phyloP scores from a whole-genome alignment of 2,797 vertebrate species.

The Falco peregrinus region DNA sequence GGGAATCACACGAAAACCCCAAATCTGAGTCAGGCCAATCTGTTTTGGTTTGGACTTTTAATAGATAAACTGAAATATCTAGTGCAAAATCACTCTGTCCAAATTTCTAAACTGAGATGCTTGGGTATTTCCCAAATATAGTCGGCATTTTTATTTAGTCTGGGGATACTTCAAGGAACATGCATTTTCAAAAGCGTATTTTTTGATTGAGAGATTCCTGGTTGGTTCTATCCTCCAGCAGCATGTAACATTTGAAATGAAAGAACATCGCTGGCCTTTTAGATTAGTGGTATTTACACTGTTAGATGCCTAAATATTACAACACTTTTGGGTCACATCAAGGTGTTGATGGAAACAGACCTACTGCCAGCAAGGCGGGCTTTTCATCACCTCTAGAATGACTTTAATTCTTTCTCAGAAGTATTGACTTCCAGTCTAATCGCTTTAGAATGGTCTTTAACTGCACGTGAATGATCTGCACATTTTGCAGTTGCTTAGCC shows the following conservation, averaged over 20 bases:
- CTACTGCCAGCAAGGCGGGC: neutral
- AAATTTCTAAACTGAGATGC: neutral
- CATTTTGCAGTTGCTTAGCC: neutral
- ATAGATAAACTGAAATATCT: neutral
- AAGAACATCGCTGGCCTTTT: neutral
- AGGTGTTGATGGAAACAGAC: neutral
- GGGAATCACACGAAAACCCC: neutral
- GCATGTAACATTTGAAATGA: neutral
- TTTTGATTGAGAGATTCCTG: neutral
- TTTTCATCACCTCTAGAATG: neutral
- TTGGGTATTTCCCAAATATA: neutral
- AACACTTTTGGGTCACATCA: neutral
- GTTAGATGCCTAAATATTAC: neutral
- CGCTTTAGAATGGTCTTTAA: neutral
- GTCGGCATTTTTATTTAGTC: neutral
- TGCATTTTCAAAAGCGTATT: neutral
- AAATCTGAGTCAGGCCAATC: neutral
- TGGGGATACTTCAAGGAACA: neutral
- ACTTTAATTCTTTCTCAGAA: neutral
- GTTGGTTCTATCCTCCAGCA: neutral
- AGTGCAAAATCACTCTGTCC: neutral
- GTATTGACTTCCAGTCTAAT: neutral
- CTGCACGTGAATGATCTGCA: neutral
- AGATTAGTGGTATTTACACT: neutral
- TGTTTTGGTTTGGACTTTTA: neutral